Evolutionary conservation across 2,113 vertebrate genomes (phyloP), one percentile per base, ranked within the genome.

Genomic region (Stictonetta naevosa): DNA sequence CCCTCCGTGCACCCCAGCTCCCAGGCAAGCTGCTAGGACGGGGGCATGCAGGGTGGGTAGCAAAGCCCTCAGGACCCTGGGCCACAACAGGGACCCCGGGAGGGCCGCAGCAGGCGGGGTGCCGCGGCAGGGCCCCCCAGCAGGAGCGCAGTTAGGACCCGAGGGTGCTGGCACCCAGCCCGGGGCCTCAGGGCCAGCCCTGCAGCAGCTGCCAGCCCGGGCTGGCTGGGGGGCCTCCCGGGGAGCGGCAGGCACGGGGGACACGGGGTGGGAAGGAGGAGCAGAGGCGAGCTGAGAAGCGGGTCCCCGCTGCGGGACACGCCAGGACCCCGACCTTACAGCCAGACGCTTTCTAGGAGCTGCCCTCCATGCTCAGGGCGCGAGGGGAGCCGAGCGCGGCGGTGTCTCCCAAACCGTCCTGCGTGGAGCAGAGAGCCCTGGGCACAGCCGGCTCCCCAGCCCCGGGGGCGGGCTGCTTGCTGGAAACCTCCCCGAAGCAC

Each of bases 31-130:
- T 16, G 36, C 59, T 40, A 68, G 31, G 36, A 64, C 29, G 56
- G 0, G 21, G n/a, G 66, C 36, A 58, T 9, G 17, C 16, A 29
- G 0, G 0, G 1, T 23, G 19, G 8, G 13, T 23, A 3, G 5
- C 42, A 59, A 93, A 77, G 50, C 53, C 52, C 58, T 74, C 75
- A 26, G 31, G 52, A 80, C 36, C 55, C 34, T 6, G 3, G 66
- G 59, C 6, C 3, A 3, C 50, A 71, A 40, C 17, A 77, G 26
- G 40, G 79, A 67, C 34, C 34, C 46, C 3, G 2, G 36, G 21
- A 63, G 15, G 9, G 75, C 6, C 12, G 4, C 2, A 0, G 9
- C 26, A 14, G 48, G 40, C 1, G 3, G 33, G 36, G 20, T 46
- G 28, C 58, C 53, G 72, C 6, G 22, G 75, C 64, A 82, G 18